These are phyloP conservation scores for Leptopilina clavipes DNA, from an alignment of 1,140 invertebrate species.

Conservation along the genomic window DNA sequence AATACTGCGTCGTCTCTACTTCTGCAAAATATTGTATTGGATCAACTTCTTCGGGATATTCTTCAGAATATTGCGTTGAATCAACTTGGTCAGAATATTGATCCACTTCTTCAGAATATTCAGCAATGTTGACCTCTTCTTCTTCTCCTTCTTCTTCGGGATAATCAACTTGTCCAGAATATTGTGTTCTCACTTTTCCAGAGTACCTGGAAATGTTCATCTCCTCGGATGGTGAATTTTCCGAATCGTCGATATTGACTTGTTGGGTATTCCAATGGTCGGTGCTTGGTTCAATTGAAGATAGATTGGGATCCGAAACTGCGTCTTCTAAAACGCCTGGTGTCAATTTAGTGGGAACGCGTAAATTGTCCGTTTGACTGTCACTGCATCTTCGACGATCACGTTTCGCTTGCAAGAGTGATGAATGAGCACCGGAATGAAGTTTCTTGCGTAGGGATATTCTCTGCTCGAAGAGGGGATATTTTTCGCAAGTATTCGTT, in stretches of 20 bases:
- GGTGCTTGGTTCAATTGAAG: constrained; percentile 38
- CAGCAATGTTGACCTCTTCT: no score
- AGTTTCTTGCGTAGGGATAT: constrained; percentile 55
- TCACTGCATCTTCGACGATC: constrained; percentile 68
- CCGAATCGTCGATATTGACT: not conserved
- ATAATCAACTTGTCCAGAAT: not conserved
- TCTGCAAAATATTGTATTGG: not conserved
- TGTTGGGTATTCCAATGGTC: constrained; percentile 36
- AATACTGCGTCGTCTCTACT: not conserved
- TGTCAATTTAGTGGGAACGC: constrained; percentile 39
- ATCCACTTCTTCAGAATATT: not conserved
- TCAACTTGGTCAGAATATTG: not conserved
- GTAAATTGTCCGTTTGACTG: constrained; percentile 52
- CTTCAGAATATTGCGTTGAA: no score
- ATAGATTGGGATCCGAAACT: constrained; percentile 68
- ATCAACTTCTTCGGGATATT: no score
- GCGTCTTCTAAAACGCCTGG: constrained; percentile 51
- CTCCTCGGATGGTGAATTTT: not conserved
- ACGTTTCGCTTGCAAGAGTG: constrained; percentile 59
- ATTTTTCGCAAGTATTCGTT: constrained; percentile 46
- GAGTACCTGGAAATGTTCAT: not conserved
- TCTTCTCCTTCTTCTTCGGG: no score
- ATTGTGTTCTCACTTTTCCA: not conserved
- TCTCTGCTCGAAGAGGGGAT: constrained; percentile 50
- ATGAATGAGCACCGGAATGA: constrained; percentile 54